Base-by-base conservation (phyloP, 2,888 invertebrate genomes). In the Myopa tessellatipennis region DNA sequence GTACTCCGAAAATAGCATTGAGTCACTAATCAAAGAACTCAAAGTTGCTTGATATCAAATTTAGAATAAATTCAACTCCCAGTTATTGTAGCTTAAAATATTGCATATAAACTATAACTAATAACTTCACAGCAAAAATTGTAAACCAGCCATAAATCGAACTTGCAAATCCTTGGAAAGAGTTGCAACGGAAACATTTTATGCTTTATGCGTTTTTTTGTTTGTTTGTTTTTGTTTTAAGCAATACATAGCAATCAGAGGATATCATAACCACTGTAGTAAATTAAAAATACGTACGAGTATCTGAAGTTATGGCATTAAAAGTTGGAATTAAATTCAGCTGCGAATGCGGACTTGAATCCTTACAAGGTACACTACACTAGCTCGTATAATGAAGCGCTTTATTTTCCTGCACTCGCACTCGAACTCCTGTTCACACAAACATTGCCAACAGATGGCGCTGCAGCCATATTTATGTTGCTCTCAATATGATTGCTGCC, bases 311-410 rank as follows among this genome's bases (percentile, higher is more conserved):
- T 70, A 70, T 70, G 70, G 55, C 7, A 55, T 70, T 70, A 70
- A 70, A 70, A 70, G 70, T 70, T 52, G 70, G 26, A 70, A 70
- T 70, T 52, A 70, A 70, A 70, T 36, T 70, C 70, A 34, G 55
- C n/a, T 52, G 36, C 36, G 70, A 55, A 36, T 34, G 55, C 55
- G 34, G 55, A 36, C 52, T n/a, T 26, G 70, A 70, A 70, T 67
- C 40, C 67, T 36, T 36, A 67, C 67, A 67, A 67, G 67, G 67
- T 67, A 67, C 40, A 40, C 67, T 38, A 10, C 67, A 67, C 40
- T 16, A 14, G 36, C 40, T 40, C 16, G 55, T 40, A 40, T 40
- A 8, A 36, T 36, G 36, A 12, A 67, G n/a, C 36, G 67, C 40
- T 16, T 40, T 36, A 40, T 67, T 67, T 40, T n/a, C n/a, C n/a